These are phyloP conservation scores for Margarornis squamiger DNA, from an alignment of 2,797 vertebrate genomes.

Conservation along the genomic window DNA sequence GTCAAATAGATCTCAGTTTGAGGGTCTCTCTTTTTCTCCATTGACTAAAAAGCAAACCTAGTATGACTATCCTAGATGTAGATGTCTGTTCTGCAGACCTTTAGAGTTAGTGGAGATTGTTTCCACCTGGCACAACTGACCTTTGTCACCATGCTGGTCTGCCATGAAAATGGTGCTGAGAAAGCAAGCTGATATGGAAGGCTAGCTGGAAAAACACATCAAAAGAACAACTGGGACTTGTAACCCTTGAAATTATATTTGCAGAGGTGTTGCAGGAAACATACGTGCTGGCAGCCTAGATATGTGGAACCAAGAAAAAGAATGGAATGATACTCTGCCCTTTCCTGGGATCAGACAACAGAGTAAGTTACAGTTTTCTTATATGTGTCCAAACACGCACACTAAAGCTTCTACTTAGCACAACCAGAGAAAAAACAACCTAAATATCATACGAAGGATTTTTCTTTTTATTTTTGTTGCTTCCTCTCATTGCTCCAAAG, in stretches of 20 bases:
- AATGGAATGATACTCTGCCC: not conserved
- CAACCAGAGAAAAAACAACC: not conserved
- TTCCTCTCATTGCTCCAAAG: not conserved
- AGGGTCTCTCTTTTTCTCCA: not conserved
- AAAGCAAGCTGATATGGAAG: not conserved
- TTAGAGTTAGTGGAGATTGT: not conserved
- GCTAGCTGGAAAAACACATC: not conserved
- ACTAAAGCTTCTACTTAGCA: not conserved
- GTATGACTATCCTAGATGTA: not conserved
- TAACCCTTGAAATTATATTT: not conserved
- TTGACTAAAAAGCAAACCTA: not conserved
- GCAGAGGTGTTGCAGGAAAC: not conserved
- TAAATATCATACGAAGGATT: not conserved
- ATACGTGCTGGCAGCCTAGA: accelerated
- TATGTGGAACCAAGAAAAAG: not conserved
- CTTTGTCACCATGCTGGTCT: not conserved
- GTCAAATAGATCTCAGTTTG: not conserved
- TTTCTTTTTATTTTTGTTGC: not conserved
- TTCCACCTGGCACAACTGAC: not conserved
- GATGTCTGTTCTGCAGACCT: not conserved
- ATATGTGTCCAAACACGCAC: not conserved
- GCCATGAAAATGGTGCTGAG: not conserved
- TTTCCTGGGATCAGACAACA: not conserved
- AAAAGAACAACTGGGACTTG: not conserved
- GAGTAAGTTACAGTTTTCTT: not conserved